These are phyloP conservation scores for Ditula angustiorana DNA, from an alignment of 2,888 invertebrate genomes.

Conservation along the genomic window DNA sequence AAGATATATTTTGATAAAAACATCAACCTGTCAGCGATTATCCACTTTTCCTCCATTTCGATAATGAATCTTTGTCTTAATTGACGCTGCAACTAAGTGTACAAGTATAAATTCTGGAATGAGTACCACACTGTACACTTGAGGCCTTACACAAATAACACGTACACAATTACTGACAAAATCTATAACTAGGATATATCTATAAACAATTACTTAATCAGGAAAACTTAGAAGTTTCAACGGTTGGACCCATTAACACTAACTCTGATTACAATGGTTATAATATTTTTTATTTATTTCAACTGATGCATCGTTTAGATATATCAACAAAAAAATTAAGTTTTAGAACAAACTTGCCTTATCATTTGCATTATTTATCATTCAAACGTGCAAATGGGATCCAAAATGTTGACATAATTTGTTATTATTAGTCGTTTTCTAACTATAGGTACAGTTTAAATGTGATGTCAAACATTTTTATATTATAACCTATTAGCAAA, in stretches of 20 bases:
- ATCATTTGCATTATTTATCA: neutral
- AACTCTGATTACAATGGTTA: neutral
- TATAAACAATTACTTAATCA: slow-evolving; percentile 54
- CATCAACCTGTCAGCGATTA: too few relatives aligned
- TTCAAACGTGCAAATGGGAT: slow-evolving; percentile 52
- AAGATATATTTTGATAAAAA: too few relatives aligned
- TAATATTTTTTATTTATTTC: neutral
- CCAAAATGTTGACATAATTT: slow-evolving; percentile 41
- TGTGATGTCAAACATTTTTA: slow-evolving; percentile 21
- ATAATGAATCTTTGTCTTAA: too few relatives aligned
- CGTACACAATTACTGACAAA: slow-evolving; percentile 8
- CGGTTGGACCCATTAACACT: slow-evolving; percentile 45
- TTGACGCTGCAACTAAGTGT: too few relatives aligned
- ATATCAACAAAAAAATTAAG: neutral
- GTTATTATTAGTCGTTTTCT: slow-evolving; percentile 1
- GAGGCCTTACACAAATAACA: slow-evolving; percentile 10
- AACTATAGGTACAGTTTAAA: neutral
- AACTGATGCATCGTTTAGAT: neutral
- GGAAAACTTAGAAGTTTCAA: slow-evolving; percentile 45
- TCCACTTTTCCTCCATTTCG: too few relatives aligned
- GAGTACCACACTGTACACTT: neutral
- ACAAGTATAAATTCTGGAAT: too few relatives aligned
- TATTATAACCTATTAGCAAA: neutral
- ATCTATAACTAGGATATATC: slow-evolving; percentile 48
- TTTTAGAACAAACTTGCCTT: neutral